phyloP scores from a whole-genome alignment of 2,797 vertebrate species.

The Phaenicophaeus curvirostris region DNA sequence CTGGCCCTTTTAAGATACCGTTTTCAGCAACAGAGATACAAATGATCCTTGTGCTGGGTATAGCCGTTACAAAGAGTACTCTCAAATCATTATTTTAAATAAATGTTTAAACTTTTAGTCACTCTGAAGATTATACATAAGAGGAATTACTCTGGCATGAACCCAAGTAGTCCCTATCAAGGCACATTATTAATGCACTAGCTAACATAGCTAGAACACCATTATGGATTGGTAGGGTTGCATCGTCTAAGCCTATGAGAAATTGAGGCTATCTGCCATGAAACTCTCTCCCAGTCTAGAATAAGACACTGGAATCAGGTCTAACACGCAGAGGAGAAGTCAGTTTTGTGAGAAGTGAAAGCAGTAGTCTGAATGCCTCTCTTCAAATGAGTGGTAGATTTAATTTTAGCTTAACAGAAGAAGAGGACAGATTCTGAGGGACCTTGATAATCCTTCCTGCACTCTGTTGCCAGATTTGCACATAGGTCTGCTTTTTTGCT shows the following conservation, averaged over 20 bases:
- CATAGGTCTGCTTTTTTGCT: background rate
- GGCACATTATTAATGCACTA: background rate
- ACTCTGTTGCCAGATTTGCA: background rate
- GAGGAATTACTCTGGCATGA: background rate
- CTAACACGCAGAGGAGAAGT: background rate
- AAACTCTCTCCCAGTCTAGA: background rate
- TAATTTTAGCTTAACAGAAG: background rate
- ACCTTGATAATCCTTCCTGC: background rate
- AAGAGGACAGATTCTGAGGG: background rate
- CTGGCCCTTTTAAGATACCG: background rate
- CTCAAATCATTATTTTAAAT: background rate
- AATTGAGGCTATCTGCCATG: background rate
- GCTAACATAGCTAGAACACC: background rate
- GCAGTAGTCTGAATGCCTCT: background rate
- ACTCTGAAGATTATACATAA: background rate
- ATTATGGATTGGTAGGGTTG: background rate
- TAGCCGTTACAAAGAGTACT: background rate
- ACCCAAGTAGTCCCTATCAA: background rate
- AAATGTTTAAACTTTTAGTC: background rate
- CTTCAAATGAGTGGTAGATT: background rate
- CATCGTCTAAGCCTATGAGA: background rate
- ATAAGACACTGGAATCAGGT: background rate
- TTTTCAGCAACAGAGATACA: constrained; percentile 51
- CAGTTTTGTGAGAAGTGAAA: background rate
- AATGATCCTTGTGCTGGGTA: background rate